A percentile compares a stretch with the other conserved stretches of the same genome.
These are phyloP conservation scores for Megatriorchis doriae DNA, from an alignment of 2,113 vertebrate species.

Conservation along the genomic window DNA sequence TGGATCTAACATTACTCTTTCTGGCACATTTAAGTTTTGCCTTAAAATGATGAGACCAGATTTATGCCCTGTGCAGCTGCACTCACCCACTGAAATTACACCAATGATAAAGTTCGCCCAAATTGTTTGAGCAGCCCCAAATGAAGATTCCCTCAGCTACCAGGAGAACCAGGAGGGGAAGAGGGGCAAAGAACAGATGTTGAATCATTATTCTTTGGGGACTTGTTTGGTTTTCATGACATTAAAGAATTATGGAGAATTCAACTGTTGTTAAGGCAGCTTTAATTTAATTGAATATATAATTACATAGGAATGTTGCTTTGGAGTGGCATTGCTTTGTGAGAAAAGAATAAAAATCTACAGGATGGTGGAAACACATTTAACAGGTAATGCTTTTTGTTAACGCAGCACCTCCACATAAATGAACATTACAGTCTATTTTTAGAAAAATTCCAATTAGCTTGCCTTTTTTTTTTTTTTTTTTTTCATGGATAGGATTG, in stretches of 20 bases:
- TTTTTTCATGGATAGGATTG: neutral
- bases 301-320: slow-evolving; percentile 1
- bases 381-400: neutral
- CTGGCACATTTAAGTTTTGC: neutral
- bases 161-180: neutral
- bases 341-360: neutral
- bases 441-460: neutral
- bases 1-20: neutral
- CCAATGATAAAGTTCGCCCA: neutral
- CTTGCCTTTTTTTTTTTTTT: too few species aligned
- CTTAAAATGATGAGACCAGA: neutral
- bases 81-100: neutral
- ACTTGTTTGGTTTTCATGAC: neutral
- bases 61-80: neutral
- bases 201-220: slow-evolving; percentile 15
- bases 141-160: neutral
- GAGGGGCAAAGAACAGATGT: neutral
- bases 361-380: neutral
- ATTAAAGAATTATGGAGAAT: neutral
- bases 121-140: neutral
- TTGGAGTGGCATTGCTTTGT: neutral
- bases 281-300: slow-evolving; percentile 37
- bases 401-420: neutral
- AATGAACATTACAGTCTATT: neutral
- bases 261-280: neutral